Base-by-base conservation (phyloP, 2,113 vertebrate species). In the Rhea americana region DNA sequence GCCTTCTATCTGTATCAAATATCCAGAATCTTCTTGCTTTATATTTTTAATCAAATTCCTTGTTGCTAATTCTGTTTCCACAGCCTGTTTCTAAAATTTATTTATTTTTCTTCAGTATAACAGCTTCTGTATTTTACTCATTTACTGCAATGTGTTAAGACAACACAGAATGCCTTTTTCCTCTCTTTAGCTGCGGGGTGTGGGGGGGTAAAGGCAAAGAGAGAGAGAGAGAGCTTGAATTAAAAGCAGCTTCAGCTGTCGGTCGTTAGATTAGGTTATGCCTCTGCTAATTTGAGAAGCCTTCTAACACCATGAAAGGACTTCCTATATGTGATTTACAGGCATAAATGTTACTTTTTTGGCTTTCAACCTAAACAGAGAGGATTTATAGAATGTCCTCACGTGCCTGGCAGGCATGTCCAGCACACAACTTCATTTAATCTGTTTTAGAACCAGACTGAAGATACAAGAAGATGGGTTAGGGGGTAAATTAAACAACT, bases 181-280 rank as follows among this genome's bases (percentile, higher is more conserved):
- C 11, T 14, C 48, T 16, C 22, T 53, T 66, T 16, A 76, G 21
- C 30, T 91, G 53, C 43, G 91, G 24, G 73, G 11, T 35, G 35
- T 35, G 35, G 35, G 35, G 35, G 35, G 35, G 35, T 35, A 35
- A 35, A 35, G 8, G 14, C 8, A 83, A 87, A 87, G 71, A 6
- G 0, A 37, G 12, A 6, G 0, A 37, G 12, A 82, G 8, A 4
- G 8, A 32, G 41, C 5, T 26, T 9, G 26, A 71, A 81, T 43
- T 66, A 71, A 51, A 50, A 6, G 4, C 24, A 51, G 37, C n/a
- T 17, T 51, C 43, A 30, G 19, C 12, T 61, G n/a, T 45, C 58
- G 48, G 43, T n/a, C 25, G 11, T 32, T 30, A 11, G 56, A 15
- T 16, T 35, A 62, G 17, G n/a, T 77, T 77, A 48, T 16, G 17